Conservation (phyloP, 2,888 invertebrate genomes). For the Drosophila kanekoi region DNA sequence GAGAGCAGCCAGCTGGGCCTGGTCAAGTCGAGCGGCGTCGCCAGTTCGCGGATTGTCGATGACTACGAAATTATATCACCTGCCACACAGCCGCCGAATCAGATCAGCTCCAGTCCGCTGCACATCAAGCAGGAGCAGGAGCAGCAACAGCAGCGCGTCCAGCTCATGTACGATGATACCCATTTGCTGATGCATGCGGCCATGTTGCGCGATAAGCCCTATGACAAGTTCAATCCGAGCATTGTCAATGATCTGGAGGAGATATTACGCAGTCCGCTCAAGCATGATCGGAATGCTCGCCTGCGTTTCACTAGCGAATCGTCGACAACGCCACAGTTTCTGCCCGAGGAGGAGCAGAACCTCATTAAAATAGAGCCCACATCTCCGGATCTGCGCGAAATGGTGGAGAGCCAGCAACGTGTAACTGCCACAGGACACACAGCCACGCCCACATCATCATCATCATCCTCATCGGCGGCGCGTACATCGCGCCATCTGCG, state of each 20-base stretch:
- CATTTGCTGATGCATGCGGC: constrained; percentile 81
- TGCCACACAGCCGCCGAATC: constrained; percentile 81
- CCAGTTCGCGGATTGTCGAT: constrained; percentile 74
- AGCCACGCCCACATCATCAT: constrained; percentile 38
- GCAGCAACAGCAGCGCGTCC: constrained; percentile 66
- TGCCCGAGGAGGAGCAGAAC: constrained; percentile 78
- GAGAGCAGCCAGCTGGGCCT: constrained; percentile 62
- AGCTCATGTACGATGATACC: constrained; percentile 83
- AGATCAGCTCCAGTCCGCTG: constrained; percentile 82
- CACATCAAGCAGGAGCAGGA: constrained; percentile 81
- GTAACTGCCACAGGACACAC: constrained; percentile 29
- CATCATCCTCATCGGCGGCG: constrained; percentile 48
- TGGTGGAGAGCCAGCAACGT: constrained; percentile 71
- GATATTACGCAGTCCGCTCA: constrained; percentile 84
- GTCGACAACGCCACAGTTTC: constrained; percentile 77
- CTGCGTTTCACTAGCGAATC: constrained; percentile 83
- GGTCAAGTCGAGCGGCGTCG: constrained; percentile 52
- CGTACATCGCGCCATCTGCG: constrained; percentile 71
- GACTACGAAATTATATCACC: constrained; percentile 84
- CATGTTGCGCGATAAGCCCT: constrained; percentile 80
- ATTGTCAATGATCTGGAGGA: constrained; percentile 85
- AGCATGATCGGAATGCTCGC: constrained; percentile 77
- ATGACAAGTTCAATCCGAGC: constrained; percentile 83
- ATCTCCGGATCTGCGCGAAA: constrained; percentile 81
- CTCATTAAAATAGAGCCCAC: constrained; percentile 82